Base-by-base conservation (phyloP, 2,888 invertebrate species). In the Blastobasis lacticolella region DNA sequence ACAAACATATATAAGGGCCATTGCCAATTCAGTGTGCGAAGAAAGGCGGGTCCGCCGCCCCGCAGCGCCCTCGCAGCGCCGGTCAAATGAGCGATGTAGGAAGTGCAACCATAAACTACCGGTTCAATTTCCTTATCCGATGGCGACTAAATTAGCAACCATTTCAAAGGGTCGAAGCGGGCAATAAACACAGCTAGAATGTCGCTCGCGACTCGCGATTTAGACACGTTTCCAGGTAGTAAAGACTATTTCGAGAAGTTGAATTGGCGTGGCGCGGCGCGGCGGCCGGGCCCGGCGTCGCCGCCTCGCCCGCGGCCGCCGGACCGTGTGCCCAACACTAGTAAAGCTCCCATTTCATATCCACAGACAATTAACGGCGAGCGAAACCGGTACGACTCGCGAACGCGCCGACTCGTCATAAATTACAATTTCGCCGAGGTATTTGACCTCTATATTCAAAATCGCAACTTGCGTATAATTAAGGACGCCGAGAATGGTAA, bases 401-500 rank as follows among this genome's bases (percentile, higher is more conserved):
- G 23, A 23, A 23, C 23, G 23, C 1, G 23, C 23, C 23, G 23
- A 23, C 23, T 23, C 23, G 23, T 23, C 23, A 23, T 23, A 23
- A 23, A 23, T 23, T 23, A 23, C 23, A 23, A 23, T 23, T 23
- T 23, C 23, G 23, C 23, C 23, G 23, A 23, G 23, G 23, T 23
- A 23, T 23, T 23, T 23, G 23, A 23, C 23, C 23, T 23, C 23
- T 23, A 23, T 23, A 3, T 23, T 23, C 23, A 23, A 23, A 23
- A 23, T 23, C 23, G 23, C 23, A 23, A 23, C 23, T 23, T 57
- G 52, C 47, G 53, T 57, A 59, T 62, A 67, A 69, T 67, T 66
- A 65, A 67, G 61, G 57, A 57, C 59, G 55, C 49, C 49, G 59
- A 60, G 64, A 62, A 61, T 62, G 60, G 60, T 59, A 57, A 62